phyloP scores from a whole-genome alignment of 2,113 vertebrate species.

The Otus sunia region DNA sequence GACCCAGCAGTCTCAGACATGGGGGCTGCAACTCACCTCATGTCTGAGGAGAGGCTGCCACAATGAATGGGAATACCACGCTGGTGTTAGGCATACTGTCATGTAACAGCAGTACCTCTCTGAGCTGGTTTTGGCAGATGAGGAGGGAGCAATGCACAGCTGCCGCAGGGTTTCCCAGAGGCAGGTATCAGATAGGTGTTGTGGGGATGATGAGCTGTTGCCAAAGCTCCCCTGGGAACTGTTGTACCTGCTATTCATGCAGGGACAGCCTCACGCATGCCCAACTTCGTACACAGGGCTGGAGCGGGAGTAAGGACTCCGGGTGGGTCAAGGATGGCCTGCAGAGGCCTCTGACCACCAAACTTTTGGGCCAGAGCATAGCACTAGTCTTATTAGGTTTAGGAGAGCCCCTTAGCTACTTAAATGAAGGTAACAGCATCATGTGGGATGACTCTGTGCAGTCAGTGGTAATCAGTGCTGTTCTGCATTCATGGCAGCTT shows the following conservation, averaged over 20 bases:
- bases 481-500: neutral
- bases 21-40: neutral
- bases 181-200: neutral
- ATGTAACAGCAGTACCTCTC: accelerated
- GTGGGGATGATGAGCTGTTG: neutral
- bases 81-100: too few species aligned
- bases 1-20: accelerated
- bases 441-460: neutral
- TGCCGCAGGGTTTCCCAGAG: accelerated
- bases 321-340: accelerated
- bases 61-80: accelerated
- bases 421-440: neutral
- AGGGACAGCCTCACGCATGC: neutral
- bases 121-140: neutral
- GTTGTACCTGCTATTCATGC: neutral
- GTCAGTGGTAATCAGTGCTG: neutral
- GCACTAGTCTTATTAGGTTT: neutral
- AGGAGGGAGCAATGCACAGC: neutral
- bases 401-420: neutral
- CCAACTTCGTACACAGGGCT: neutral
- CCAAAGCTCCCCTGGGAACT: neutral
- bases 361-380: neutral
- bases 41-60: neutral
- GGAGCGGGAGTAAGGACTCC: neutral
- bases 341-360: neutral